Conservation (phyloP, 2,113 vertebrate species). For the Xenotilapia longispinis region DNA sequence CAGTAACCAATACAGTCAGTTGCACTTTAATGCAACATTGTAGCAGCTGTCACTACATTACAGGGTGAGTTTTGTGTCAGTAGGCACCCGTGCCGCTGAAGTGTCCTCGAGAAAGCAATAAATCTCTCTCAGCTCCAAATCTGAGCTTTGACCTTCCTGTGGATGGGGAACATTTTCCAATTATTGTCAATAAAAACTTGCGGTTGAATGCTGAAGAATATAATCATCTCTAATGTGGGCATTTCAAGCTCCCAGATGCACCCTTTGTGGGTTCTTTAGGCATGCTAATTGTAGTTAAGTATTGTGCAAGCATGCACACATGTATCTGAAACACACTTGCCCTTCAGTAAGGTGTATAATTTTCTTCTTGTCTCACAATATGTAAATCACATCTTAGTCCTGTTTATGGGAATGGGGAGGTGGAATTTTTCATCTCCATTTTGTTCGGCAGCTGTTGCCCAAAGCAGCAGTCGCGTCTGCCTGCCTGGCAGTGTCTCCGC, state of each 20-base stretch:
- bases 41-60: not conserved
- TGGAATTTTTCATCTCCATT: slow-evolving; percentile 23
- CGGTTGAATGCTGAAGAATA: not conserved
- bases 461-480: slow-evolving; percentile 18
- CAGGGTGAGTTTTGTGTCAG: not conserved
- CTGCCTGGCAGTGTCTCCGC: not conserved
- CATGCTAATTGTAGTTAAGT: not conserved
- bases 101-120: not conserved
- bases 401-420: slow-evolving; percentile 16
- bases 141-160: not conserved
- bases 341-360: not conserved
- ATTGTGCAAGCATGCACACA: not conserved
- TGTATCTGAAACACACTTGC: not conserved
- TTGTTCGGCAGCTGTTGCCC: slow-evolving; percentile 40
- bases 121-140: not conserved
- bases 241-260: not conserved
- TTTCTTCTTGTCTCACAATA: not conserved
- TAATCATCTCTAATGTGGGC: not conserved
- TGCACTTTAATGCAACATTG: not conserved
- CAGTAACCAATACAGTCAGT: not conserved
- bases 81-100: not conserved
- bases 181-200: not conserved
- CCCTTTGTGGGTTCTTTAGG: not conserved
- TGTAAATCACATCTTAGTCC: slow-evolving; percentile 11
- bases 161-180: not conserved